Percentiles rank a stretch among this genome's conserved stretches.
Evolutionary conservation across 2,113 vertebrate species (phyloP).

Genomic region (Chlorodrepanis virens): DNA sequence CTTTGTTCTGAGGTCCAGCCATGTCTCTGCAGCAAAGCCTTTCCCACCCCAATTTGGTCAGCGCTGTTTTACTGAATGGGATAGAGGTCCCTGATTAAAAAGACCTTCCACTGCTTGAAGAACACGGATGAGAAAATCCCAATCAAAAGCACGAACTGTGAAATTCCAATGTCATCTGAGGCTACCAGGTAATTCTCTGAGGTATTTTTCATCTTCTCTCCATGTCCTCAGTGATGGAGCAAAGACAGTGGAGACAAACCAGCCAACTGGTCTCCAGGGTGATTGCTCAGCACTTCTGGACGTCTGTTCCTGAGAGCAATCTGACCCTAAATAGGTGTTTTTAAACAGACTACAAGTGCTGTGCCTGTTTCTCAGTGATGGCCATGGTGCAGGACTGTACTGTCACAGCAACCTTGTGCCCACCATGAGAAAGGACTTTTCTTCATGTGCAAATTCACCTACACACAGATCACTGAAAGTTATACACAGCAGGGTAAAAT

Average conservation of each 20-base stretch:
- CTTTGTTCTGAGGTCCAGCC: neutral
- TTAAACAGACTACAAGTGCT: neutral
- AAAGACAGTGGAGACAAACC: neutral
- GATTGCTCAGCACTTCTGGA: accelerated
- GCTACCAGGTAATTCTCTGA: neutral
- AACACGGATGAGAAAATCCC: neutral
- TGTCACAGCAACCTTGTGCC: accelerated
- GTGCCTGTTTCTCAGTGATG: neutral
- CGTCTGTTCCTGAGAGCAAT: neutral
- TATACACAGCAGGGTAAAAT: neutral
- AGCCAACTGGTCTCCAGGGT: neutral
- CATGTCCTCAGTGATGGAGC: accelerated
- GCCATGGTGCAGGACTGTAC: neutral
- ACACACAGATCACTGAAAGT: neutral
- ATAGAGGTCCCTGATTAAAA: neutral
- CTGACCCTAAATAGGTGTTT: neutral
- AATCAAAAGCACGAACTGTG: neutral
- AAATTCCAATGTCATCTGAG: neutral
- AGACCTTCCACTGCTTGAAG: neutral
- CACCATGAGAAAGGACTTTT: neutral
- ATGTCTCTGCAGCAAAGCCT: neutral
- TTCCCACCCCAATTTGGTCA: neutral
- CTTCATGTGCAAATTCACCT: neutral
- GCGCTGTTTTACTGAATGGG: neutral
- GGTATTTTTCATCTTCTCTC: neutral